phyloP scores from a whole-genome alignment of 2,888 invertebrate species.

The Tetrapedia diversipes region DNA sequence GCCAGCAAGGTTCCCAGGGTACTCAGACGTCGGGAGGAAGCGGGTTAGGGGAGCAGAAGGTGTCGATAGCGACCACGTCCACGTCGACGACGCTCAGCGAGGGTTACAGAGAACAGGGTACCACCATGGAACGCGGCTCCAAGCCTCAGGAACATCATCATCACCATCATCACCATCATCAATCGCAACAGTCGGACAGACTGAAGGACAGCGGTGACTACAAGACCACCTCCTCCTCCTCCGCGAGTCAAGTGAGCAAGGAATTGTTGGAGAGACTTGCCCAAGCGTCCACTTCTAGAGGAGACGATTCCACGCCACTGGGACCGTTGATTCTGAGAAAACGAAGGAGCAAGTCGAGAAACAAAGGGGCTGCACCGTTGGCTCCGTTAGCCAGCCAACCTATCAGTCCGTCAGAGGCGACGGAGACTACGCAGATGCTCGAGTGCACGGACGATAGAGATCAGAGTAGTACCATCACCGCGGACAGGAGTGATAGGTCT shows the following conservation, averaged over 20 bases:
- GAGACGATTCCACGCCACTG: conserved; percentile 72
- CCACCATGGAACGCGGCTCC: conserved; percentile 61
- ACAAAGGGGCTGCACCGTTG: conserved; percentile 83
- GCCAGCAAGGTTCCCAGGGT: conserved; percentile 48
- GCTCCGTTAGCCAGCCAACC: conserved; percentile 84
- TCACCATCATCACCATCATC: conserved; percentile 75
- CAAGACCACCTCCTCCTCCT: too few relatives aligned
- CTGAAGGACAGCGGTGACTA: conserved; percentile 67
- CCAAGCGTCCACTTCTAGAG: conserved; percentile 76
- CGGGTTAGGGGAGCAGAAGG: conserved; percentile 58
- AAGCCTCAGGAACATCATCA: conserved; percentile 72
- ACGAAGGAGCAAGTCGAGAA: conserved; percentile 86
- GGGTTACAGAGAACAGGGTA: conserved; percentile 65
- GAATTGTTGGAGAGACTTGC: conserved; percentile 79
- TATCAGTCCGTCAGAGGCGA: conserved; percentile 84
- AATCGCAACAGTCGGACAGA: conserved; percentile 62
- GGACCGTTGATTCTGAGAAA: conserved; percentile 83
- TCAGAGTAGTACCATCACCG: conserved; percentile 33
- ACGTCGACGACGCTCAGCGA: conserved; percentile 60
- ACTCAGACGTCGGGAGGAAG: conserved; percentile 57
- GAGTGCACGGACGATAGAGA: conserved; percentile 79
- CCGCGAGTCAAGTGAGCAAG: conserved; percentile 76
- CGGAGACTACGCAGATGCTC: conserved; percentile 85
- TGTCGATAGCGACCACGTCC: conserved; percentile 58
- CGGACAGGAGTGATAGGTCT: conserved; percentile 68